These are phyloP conservation scores for Otocyon megalotis DNA, from an alignment of 2,113 vertebrate genomes.

Conservation along the genomic window DNA sequence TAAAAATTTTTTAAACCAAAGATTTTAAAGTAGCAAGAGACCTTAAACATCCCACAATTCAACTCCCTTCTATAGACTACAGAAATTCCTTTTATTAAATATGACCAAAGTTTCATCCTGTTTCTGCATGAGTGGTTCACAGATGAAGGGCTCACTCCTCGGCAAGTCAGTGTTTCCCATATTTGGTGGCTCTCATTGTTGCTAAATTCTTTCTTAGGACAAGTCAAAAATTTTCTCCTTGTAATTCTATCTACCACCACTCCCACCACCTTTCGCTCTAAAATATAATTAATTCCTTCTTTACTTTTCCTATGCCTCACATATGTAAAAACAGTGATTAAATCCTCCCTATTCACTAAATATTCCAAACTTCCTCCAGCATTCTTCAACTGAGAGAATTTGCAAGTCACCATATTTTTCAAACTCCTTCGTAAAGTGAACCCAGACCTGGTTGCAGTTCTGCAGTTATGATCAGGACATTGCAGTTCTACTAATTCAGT, in stretches of 20 bases:
- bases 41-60: not conserved
- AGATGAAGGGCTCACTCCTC: not conserved
- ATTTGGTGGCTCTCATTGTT: not conserved
- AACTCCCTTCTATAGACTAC: not conserved
- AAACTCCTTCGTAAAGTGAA: constrained; percentile 28
- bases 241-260: not conserved
- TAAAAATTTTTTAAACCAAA: not conserved
- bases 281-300: constrained; percentile 25
- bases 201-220: not conserved
- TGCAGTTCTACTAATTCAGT: constrained; percentile 22
- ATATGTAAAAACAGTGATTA: not conserved
- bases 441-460: not conserved
- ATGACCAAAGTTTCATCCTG: not conserved
- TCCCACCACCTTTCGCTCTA: not conserved
- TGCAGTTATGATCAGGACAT: not conserved
- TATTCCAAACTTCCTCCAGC: not conserved
- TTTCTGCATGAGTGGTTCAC: constrained; percentile 10
- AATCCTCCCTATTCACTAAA: constrained; percentile 2
- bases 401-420: not conserved
- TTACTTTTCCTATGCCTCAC: not conserved
- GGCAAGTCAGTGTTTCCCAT: not conserved
- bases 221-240: not conserved
- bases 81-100: constrained; percentile 18
- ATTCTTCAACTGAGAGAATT: constrained; percentile 33
- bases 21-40: constrained; percentile 4